phyloP scores from a whole-genome alignment of 2,888 invertebrate genomes.

The Habroteleia sp. region DNA sequence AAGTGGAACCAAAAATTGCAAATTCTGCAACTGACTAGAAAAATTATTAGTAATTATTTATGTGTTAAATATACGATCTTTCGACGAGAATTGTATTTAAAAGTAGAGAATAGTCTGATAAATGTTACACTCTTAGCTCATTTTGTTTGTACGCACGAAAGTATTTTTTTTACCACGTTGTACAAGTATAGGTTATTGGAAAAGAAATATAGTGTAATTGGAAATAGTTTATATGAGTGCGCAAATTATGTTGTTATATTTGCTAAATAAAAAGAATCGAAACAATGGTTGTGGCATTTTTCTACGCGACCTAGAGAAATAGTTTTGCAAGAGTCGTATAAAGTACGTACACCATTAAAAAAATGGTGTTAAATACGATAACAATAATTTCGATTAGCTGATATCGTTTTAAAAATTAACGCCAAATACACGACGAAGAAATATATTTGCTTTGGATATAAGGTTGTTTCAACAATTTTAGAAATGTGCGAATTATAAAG shows the following conservation, averaged over 20 bases:
- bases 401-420: conserved; percentile 31
- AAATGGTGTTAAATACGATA: conserved; percentile 22
- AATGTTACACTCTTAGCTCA: no score
- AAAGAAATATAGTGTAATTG: neutral
- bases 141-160: no score
- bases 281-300: conserved; percentile 13
- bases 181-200: neutral
- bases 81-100: no score
- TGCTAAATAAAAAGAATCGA: conserved; percentile 15
- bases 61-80: no score
- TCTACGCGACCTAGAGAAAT: conserved; percentile 12
- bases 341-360: no score
- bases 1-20: no score
- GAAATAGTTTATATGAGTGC: conserved; percentile 1
- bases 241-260: conserved; percentile 1
- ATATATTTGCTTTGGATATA: conserved; percentile 26
- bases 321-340: conserved; percentile 7
- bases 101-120: no score
- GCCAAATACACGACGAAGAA: conserved; percentile 19
- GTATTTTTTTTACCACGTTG: no score
- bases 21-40: no score
- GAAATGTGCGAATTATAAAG: no score
- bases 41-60: no score
- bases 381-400: conserved; percentile 20
- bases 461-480: no score